Base-by-base conservation (phyloP, 2,797 vertebrate species). In the Oreortyx pictus region DNA sequence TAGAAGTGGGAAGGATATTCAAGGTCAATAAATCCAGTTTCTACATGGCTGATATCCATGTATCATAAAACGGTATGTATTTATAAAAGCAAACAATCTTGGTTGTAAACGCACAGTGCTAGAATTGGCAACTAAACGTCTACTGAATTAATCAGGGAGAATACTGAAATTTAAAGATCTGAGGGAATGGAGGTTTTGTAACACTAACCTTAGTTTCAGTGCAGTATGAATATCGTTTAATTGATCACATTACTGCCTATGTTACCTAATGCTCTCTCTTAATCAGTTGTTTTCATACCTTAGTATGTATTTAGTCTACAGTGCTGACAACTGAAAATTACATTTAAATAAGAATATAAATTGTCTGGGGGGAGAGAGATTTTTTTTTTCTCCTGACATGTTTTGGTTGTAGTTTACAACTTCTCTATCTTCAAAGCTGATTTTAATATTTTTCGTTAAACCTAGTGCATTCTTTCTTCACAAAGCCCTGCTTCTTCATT, bases 391-490 rank as follows among this genome's bases (percentile, higher is more conserved):
- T 86, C 82, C 35, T 66, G 47, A 47, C 93, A 72, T 78, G 75
- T 49, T 87, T 61, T 77, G 88, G 83, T 47, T 81, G 50, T 72
- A 74, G 78, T 93, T 88, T 87, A 76, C 39, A n/a, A 88, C 76
- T 93, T 85, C 52, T 79, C 83, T 91, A 61, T 81, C 66, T 82
- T 75, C 94, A 90, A 88, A 94, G 43, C 90, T 70, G 92, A 94
- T 95, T 96, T 96, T 94, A 93, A 95, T 95, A 95, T 97, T 97
- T 96, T 95, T 93, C 91, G 94, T 97, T 95, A 96, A 91, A 93
- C 91, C 73, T 87, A 73, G 70, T 90, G 87, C 87, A 93, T 92
- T 94, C 77, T 92, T 96, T 95, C 75, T 92, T 93, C 93, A 89
- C 83, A 49, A 94, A 95, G 91, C 37, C 44, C 65, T 84, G 78